These are phyloP conservation scores for Chloromyia formosa DNA, from an alignment of 2,888 invertebrate genomes.

Conservation along the genomic window DNA sequence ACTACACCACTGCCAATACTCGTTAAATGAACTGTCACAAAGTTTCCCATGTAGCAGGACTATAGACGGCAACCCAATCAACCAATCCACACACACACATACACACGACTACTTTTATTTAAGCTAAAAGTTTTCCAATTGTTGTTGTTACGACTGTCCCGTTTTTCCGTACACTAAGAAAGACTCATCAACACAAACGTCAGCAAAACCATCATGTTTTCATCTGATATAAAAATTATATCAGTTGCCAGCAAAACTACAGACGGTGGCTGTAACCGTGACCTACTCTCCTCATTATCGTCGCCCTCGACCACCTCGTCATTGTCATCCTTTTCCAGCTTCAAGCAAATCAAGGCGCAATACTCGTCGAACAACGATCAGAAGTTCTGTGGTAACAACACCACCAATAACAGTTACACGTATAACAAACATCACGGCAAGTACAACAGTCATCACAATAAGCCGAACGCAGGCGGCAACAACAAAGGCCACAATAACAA, in stretches of 20 bases:
- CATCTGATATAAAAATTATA: slow-evolving; percentile 42
- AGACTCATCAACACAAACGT: neutral
- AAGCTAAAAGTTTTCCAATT: slow-evolving; percentile 27
- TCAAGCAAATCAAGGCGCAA: slow-evolving; percentile 13
- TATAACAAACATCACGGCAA: slow-evolving; percentile 4
- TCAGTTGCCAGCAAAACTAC: slow-evolving; percentile 39
- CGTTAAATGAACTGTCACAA: neutral
- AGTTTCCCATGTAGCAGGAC: neutral
- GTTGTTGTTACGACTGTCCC: slow-evolving; percentile 7
- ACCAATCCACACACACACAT: neutral
- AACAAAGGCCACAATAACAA: neutral
- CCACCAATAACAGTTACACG: slow-evolving; percentile 2
- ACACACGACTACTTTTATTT: slow-evolving; percentile 20
- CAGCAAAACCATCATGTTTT: slow-evolving; percentile 9
- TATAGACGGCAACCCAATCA: neutral
- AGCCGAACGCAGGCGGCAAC: neutral
- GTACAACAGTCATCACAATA: slow-evolving; percentile 21
- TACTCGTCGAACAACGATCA: slow-evolving; percentile 19
- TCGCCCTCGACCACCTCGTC: slow-evolving; percentile 17
- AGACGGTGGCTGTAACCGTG: slow-evolving; percentile 20
- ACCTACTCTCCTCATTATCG: slow-evolving; percentile 11
- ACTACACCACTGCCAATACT: neutral
- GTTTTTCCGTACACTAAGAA: no score
- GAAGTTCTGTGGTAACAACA: slow-evolving; percentile 15
- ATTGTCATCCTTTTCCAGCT: neutral